Conservation (phyloP, 2,888 invertebrate species). For the Limnephilus marmoratus region DNA sequence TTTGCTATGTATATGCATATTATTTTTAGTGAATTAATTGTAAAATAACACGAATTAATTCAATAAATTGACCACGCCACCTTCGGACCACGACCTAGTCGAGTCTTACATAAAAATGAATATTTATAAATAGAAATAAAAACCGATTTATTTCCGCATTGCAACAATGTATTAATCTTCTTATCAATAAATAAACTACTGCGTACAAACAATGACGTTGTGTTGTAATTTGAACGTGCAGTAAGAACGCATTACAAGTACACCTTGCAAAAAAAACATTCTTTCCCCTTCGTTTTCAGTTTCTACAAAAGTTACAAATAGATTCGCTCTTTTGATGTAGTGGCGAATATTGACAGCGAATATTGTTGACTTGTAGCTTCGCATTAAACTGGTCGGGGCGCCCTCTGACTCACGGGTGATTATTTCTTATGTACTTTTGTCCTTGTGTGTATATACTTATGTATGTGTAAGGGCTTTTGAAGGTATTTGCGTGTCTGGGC, state of each 20-base stretch:
- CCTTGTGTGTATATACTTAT: neutral
- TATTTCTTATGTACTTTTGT: neutral
- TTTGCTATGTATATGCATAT: too few species aligned
- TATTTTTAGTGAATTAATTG: too few species aligned
- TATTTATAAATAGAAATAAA: too few species aligned
- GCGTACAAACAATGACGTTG: neutral
- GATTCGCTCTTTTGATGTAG: neutral
- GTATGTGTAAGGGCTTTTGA: neutral
- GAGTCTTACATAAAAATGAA: too few species aligned
- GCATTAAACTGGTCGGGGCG: slow-evolving; percentile 6
- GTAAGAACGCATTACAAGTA: neutral
- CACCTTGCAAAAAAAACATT: neutral
- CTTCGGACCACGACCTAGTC: too few species aligned
- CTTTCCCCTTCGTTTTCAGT: neutral
- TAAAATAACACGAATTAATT: too few species aligned
- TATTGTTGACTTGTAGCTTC: neutral
- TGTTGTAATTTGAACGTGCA: neutral
- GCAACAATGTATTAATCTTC: neutral
- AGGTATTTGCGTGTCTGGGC: neutral
- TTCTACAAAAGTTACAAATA: neutral
- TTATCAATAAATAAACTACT: neutral
- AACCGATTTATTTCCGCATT: neutral
- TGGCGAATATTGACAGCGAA: neutral
- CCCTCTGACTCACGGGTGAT: slow-evolving; percentile 44
- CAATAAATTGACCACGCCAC: too few species aligned